Conservation (phyloP, 2,888 invertebrate genomes). For the Gerosis bhagava region DNA sequence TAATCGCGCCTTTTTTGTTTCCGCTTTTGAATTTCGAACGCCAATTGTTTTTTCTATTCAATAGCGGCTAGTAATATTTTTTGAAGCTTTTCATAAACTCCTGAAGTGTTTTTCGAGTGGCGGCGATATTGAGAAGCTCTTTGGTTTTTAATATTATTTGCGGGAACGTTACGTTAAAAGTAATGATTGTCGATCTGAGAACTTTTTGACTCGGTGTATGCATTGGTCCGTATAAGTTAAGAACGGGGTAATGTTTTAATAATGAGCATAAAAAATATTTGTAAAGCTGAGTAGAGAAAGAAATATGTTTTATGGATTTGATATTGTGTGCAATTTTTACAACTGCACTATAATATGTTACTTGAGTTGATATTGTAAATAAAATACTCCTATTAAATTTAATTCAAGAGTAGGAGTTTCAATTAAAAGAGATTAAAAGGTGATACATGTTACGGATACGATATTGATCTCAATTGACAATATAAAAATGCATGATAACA, state of each 20-base stretch:
- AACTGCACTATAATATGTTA: too few relatives aligned
- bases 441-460: too few relatives aligned
- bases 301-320: conserved; percentile 17
- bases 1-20: conserved; percentile 78
- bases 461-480: too few relatives aligned
- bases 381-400: too few relatives aligned
- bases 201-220: conserved; percentile 28
- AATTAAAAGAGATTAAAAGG: too few relatives aligned
- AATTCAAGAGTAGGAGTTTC: too few relatives aligned
- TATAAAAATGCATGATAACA: too few relatives aligned
- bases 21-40: conserved; percentile 52
- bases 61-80: conserved; percentile 57
- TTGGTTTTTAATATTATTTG: conserved; percentile 44
- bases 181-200: conserved; percentile 49
- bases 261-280: conserved; percentile 8
- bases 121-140: conserved; percentile 67
- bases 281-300: background rate
- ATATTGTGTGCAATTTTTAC: background rate
- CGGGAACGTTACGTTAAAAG: conserved; percentile 45
- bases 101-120: conserved; percentile 67
- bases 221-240: conserved; percentile 3
- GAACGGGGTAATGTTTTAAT: conserved; percentile 22
- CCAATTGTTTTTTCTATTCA: conserved; percentile 61
- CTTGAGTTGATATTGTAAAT: too few relatives aligned
- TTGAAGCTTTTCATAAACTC: conserved; percentile 49